Base-by-base conservation (phyloP, 2,797 vertebrate species). In the Lutjanus argentimaculatus region DNA sequence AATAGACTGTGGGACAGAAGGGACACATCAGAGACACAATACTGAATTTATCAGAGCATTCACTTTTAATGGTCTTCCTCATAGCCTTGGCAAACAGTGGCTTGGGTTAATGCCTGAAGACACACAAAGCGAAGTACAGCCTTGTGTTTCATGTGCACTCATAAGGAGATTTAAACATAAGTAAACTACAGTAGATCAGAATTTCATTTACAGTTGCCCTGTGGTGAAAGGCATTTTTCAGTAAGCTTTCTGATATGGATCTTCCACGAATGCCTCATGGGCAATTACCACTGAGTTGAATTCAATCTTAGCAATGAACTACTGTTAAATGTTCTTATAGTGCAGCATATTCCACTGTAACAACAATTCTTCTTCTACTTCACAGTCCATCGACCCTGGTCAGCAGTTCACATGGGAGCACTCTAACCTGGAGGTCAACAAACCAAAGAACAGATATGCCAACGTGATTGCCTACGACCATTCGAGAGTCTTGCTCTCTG, bases 391-490 rank as follows among this genome's bases (percentile, higher is more conserved):
- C 85, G 99, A 99, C 89, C 99, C 99, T 0, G 99, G 97, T 55
- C 99, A 99, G 91, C 98, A 99, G 94, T 99, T 99, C 92, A 99
- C 98, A 2, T 99, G 99, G 99, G 98, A 99, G 59, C 97, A 99
- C 87, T 99, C 99, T 59, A 99, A 99, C 95, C 93, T 99, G 95
- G 99, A 99, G 96, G 98, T 99, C 92, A 99, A 99, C 95, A 99
- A 99, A 96, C 98, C 98, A 97, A 99, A 99, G 97, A 99, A 99
- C 85, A 97, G 99, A 97, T 99, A 99, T 21, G 99, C 99, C 64
- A 99, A 99, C 87, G 99, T 99, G 90, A 99, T 99, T 81, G 98
- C 99, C 55, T 99, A 99, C 17, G 99, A 99, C 91, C 99, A 99
- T 94, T 99, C 99, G 75, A 95, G 99, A 82, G 98, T 99, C 87